A percentile compares a stretch with the other conserved stretches of the same genome.
These are phyloP conservation scores for Palythoa grandis DNA, from an alignment of 92 coral and sea anemone genomes.

Conservation along the genomic window DNA sequence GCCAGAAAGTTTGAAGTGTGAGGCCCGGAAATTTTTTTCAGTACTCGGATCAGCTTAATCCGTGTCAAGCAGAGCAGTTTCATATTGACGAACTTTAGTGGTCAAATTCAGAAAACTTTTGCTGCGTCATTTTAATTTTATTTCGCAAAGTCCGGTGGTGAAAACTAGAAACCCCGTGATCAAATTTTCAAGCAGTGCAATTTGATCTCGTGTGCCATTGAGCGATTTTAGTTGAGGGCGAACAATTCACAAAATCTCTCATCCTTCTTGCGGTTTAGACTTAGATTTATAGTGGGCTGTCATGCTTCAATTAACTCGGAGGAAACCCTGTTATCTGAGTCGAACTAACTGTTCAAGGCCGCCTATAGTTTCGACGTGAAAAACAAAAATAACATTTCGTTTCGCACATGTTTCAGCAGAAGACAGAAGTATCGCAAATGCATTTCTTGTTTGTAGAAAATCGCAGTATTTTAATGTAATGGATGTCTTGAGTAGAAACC, in stretches of 20 bases:
- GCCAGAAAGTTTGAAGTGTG: background rate
- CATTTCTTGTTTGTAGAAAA: background rate
- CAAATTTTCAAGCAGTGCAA: constrained; percentile 1
- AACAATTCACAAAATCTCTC: constrained; percentile 3
- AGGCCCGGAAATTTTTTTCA: constrained; percentile 10
- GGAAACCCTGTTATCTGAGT: constrained; percentile 46
- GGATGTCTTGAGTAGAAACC: constrained; percentile 9
- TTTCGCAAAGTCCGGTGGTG: background rate
- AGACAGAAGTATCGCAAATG: background rate
- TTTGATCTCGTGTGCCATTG: background rate
- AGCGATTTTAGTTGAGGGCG: background rate
- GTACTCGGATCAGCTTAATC: constrained; percentile 27
- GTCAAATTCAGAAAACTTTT: background rate
- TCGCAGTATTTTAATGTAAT: background rate
- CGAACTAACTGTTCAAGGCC: background rate
- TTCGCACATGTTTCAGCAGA: background rate
- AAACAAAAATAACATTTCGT: background rate
- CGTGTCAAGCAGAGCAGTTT: constrained; percentile 35
- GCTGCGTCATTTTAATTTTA: background rate
- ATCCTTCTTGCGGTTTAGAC: constrained; percentile 31
- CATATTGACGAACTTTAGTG: constrained; percentile 2
- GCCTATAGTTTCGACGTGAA: background rate
- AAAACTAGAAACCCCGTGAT: background rate
- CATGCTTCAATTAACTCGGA: constrained; percentile 41
- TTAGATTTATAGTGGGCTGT: constrained; percentile 28